Conservation (phyloP, 1,140 invertebrate species). For the Lordiphosa clarofinis region DNA sequence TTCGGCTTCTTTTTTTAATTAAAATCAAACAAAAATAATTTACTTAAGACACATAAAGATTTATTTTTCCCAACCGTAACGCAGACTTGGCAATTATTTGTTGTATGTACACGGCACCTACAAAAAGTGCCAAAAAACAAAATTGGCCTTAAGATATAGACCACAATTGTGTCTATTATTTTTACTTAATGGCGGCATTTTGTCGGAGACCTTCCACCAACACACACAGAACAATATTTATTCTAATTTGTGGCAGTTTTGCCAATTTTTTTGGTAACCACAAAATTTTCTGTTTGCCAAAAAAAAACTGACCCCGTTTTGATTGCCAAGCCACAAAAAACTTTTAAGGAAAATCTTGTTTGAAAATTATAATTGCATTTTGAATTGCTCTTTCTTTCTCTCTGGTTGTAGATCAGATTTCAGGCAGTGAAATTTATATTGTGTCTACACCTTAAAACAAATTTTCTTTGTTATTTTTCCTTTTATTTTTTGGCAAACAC, state of each 20-base stretch:
- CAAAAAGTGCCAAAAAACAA: constrained; percentile 15
- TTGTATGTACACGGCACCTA: constrained; percentile 24
- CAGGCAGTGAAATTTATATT: constrained; percentile 10
- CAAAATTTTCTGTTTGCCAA: constrained; percentile 22
- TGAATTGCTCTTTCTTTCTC: neutral
- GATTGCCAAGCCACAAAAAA: constrained; percentile 25
- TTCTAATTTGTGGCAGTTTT: constrained; percentile 66
- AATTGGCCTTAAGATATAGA: constrained; percentile 50
- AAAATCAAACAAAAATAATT: constrained; percentile 31
- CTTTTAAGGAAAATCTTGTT: constrained; percentile 32
- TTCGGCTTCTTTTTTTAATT: constrained; percentile 59
- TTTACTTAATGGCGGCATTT: constrained; percentile 61
- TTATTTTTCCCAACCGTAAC: constrained; percentile 14
- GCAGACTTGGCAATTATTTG: constrained; percentile 58
- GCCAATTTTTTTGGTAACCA: constrained; percentile 40
- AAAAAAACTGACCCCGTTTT: constrained; percentile 45
- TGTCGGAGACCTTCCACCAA: constrained; percentile 53
- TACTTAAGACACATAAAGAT: constrained; percentile 22
- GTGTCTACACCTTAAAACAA: constrained; percentile 7
- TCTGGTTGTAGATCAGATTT: constrained; percentile 8
- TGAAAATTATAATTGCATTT: constrained; percentile 18
- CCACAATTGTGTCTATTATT: constrained; percentile 32
- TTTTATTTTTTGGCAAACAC: constrained; percentile 44
- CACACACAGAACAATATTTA: constrained; percentile 52
- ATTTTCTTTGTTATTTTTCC: constrained; percentile 9